Percentiles rank a stretch among this genome's conserved stretches.
These are phyloP conservation scores for Drosophila obscura DNA, from an alignment of 1,140 invertebrate species.

Conservation along the genomic window DNA sequence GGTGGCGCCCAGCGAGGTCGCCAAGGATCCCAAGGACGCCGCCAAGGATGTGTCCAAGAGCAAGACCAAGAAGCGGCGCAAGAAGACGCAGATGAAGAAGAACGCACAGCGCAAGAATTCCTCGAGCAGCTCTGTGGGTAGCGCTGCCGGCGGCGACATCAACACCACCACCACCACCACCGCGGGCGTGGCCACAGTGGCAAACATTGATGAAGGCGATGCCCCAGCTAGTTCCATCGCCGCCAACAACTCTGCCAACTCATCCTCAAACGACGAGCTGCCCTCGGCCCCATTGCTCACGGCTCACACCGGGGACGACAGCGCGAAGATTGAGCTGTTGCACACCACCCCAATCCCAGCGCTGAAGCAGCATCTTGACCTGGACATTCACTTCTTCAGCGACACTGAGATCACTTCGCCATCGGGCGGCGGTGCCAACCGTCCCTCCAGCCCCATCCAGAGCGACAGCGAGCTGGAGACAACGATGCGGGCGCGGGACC, in stretches of 20 bases:
- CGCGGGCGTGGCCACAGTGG: slow-evolving; percentile 49
- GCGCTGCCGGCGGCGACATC: slow-evolving; percentile 56
- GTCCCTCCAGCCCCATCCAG: slow-evolving; percentile 92
- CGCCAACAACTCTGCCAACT: slow-evolving; percentile 49
- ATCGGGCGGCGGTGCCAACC: slow-evolving; percentile 75
- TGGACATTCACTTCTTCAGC: slow-evolving; percentile 95
- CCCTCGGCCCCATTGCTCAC: slow-evolving; percentile 62
- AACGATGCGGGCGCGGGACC: slow-evolving; percentile 86
- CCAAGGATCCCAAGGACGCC: slow-evolving; percentile 73
- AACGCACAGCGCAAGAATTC: slow-evolving; percentile 89
- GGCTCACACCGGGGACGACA: slow-evolving; percentile 63
- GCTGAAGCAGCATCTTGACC: slow-evolving; percentile 80
- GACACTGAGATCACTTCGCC: slow-evolving; percentile 90
- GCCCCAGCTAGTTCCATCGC: slow-evolving; percentile 16
- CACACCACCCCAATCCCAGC: slow-evolving; percentile 34
- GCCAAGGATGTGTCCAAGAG: slow-evolving; percentile 83
- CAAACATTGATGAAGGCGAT: slow-evolving; percentile 72
- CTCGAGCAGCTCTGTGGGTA: slow-evolving; percentile 83
- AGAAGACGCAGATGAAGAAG: slow-evolving; percentile 91
- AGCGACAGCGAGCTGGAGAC: slow-evolving; percentile 97
- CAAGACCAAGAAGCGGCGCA: slow-evolving; percentile 90
- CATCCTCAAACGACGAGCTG: slow-evolving; percentile 72
- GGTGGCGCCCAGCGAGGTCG: slow-evolving; percentile 52
- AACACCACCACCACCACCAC: slow-evolving; percentile 18
- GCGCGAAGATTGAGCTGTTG: slow-evolving; percentile 53